Percentiles rank a stretch among this genome's conserved stretches.
Conservation (phyloP, 2,113 vertebrate species). For the cat (Felis catus) region DNA sequence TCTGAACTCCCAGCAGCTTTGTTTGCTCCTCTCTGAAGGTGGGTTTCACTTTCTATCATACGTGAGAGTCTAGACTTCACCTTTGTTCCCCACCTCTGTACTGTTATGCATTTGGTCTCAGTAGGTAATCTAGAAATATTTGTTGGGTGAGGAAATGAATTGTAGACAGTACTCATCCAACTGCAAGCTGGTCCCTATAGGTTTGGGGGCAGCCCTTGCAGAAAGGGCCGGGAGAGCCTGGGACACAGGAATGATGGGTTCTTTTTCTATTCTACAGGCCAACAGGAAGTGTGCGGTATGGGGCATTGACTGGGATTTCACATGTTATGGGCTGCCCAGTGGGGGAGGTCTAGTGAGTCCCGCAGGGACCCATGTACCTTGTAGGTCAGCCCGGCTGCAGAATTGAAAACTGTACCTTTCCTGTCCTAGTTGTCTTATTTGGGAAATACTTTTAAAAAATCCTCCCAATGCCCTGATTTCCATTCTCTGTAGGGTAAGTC, state of each 20-base stretch:
- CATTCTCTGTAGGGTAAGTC: not conserved
- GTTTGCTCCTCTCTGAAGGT: not conserved
- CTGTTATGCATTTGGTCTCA: not conserved
- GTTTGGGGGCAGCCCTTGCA: not conserved
- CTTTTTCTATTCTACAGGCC: not conserved
- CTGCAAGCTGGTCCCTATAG: not conserved
- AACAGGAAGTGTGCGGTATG: not conserved
- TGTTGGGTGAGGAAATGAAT: not conserved
- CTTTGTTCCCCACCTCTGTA: not conserved
- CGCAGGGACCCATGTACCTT: not conserved
- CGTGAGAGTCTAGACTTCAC: not conserved
- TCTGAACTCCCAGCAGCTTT: not conserved
- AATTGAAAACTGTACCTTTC: not conserved
- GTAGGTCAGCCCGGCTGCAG: not conserved
- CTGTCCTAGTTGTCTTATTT: not conserved
- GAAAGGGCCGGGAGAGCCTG: not conserved
- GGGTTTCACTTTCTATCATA: not conserved
- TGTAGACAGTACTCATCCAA: not conserved
- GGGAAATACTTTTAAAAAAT: not conserved
- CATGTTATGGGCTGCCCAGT: not conserved
- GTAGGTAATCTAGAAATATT: conserved; percentile 22
- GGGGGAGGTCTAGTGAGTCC: not conserved
- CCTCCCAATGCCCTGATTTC: not conserved
- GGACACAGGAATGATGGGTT: not conserved
- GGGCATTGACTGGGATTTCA: not conserved